Percentiles rank a stretch among this genome's conserved stretches.
These are phyloP conservation scores for Cephus nigrinus DNA, from an alignment of 2,888 invertebrate species.

Conservation along the genomic window DNA sequence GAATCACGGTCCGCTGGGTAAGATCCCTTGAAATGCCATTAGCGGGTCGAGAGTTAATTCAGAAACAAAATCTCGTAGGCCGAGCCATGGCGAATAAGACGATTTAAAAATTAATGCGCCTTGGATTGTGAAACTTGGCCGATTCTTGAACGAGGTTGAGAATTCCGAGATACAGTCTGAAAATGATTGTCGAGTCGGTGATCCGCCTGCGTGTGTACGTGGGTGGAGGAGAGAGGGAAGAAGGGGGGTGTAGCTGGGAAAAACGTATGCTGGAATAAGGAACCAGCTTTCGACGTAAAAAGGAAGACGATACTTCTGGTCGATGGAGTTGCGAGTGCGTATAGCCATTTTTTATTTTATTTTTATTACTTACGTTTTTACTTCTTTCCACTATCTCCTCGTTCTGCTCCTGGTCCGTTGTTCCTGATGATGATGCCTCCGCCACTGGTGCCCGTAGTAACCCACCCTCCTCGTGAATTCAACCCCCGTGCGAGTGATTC, in stretches of 20 bases:
- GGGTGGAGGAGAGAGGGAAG: neutral
- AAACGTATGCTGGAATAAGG: neutral
- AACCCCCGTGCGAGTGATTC: constrained; percentile 1
- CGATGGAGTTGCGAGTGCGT: neutral
- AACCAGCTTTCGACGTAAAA: neutral
- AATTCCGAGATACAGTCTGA: too few species aligned
- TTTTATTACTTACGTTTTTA: neutral
- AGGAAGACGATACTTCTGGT: neutral
- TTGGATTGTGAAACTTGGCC: constrained; percentile 13
- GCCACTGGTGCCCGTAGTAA: too few species aligned
- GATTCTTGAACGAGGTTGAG: too few species aligned
- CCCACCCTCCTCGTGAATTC: neutral
- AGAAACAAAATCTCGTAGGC: constrained; percentile 15
- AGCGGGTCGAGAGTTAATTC: constrained; percentile 15
- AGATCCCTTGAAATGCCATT: constrained; percentile 21
- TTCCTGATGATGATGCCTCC: neutral
- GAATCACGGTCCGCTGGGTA: too few species aligned
- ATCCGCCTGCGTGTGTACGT: neutral
- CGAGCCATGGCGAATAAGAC: constrained; percentile 16
- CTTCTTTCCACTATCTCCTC: too few species aligned
- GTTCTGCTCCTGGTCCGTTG: neutral
- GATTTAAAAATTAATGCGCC: constrained; percentile 41
- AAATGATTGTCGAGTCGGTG: too few species aligned
- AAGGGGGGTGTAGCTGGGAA: neutral
- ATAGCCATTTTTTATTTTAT: neutral